Evolutionary conservation across 2,888 invertebrate genomes (phyloP).

Genomic region (Ichneumon xanthorius): DNA sequence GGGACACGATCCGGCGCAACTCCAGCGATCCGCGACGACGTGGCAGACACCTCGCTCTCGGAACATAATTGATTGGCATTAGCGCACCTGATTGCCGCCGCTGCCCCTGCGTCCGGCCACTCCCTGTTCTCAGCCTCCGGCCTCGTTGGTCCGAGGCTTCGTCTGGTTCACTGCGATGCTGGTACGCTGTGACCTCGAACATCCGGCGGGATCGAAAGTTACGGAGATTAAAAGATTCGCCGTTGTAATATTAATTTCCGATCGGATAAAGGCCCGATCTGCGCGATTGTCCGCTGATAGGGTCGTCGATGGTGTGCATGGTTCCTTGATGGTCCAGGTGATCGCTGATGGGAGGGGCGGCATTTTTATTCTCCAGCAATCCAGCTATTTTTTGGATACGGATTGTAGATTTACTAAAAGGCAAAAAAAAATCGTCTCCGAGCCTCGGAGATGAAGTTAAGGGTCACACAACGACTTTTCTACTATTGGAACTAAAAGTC

Average conservation of each 20-base stretch:
- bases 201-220: not conserved
- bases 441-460: too few relatives aligned
- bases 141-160: slow-evolving; percentile 49
- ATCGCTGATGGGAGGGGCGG: too few relatives aligned
- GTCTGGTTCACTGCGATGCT: too few relatives aligned
- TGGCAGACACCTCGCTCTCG: slow-evolving; percentile 60
- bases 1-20: slow-evolving; percentile 23
- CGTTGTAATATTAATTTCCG: not conserved
- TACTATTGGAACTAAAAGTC: too few relatives aligned
- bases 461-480: too few relatives aligned
- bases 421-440: too few relatives aligned
- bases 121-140: slow-evolving; percentile 27
- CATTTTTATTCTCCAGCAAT: too few relatives aligned
- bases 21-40: slow-evolving; percentile 30
- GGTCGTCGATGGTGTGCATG: too few relatives aligned
- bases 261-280: not conserved
- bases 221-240: not conserved
- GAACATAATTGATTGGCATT: slow-evolving; percentile 84
- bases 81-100: slow-evolving; percentile 82
- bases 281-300: not conserved
- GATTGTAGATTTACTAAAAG: too few relatives aligned
- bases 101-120: slow-evolving; percentile 64
- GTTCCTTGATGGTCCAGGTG: too few relatives aligned
- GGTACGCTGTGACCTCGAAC: not conserved
- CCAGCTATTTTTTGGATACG: too few relatives aligned